Evolutionary conservation across 1,140 invertebrate genomes (phyloP).

Genomic region (Micrasema longulum): DNA sequence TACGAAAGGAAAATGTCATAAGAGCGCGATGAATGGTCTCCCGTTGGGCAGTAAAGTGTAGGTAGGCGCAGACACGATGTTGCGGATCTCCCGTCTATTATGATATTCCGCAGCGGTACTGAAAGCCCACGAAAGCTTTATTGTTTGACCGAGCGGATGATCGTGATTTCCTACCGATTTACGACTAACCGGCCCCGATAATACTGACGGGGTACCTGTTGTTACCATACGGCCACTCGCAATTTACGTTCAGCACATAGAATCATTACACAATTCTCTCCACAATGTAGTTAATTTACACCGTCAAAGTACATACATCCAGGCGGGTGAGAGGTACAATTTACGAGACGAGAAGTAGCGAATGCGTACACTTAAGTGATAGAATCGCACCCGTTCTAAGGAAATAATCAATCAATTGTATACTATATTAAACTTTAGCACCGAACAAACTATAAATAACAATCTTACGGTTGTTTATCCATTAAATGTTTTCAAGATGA

Average conservation of each 20-base stretch:
- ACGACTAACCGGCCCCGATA: constrained; percentile 33
- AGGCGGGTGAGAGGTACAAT: constrained; percentile 29
- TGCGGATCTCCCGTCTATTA: constrained; percentile 31
- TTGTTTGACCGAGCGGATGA: constrained; percentile 26
- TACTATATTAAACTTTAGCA: too few relatives aligned
- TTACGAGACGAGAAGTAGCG: constrained; percentile 20
- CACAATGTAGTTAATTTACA: constrained; percentile 30
- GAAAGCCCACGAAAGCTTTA: constrained; percentile 27
- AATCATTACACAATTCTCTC: constrained; percentile 22
- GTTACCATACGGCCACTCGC: constrained; percentile 39
- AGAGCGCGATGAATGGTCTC: constrained; percentile 12
- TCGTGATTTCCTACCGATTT: constrained; percentile 47
- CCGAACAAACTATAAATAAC: too few relatives aligned
- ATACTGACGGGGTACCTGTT: constrained; percentile 26
- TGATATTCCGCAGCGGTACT: constrained; percentile 34
- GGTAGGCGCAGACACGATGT: constrained; percentile 16
- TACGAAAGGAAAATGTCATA: constrained; percentile 11
- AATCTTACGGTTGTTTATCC: too few relatives aligned
- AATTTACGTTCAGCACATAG: constrained; percentile 32
- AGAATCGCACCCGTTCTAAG: constrained; percentile 20
- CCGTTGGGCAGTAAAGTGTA: background rate
- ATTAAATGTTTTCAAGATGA: too few relatives aligned
- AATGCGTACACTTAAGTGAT: constrained; percentile 4
- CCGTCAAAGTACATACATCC: constrained; percentile 25
- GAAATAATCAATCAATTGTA: constrained; percentile 16